Evolutionary conservation across 2,113 vertebrate genomes (phyloP), one percentile per base, ranked within the genome.

Genomic region (Elaphurus davidianus): DNA sequence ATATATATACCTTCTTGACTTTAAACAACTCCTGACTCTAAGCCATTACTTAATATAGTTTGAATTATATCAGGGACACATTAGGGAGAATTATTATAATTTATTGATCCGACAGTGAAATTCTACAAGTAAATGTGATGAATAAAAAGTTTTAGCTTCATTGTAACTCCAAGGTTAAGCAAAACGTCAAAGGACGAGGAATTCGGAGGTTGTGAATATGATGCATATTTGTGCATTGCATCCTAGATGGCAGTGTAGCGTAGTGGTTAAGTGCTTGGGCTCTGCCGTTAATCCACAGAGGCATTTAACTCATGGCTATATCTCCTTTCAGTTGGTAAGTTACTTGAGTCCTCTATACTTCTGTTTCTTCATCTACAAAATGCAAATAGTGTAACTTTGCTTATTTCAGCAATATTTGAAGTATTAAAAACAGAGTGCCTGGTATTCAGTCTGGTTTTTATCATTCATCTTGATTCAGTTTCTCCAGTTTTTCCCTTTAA

Each of bases 11-110:
- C 30, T 54, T 50, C 8, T 71, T 88, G 27, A 47, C 71, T 97
- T 83, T 28, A 71, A 90, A 74, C 78, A 92, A 97, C 81, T 71
- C 30, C n/a, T 87, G 13, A 87, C 19, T 92, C 21, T 71, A 95
- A 85, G 54, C 52, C 71, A 93, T 71, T 59, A 60, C 55, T 86
- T 90, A 76, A 85, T 23, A 62, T 84, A 85, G 87, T 89, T 79
- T 79, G 50, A 90, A 88, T 89, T 74, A 27, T 79, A 92, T 3
- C 15, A 7, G 50, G 52, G 59, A 25, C 6, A 76, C 7, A 54
- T 94, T 71, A 85, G 21, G 28, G 59, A 87, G 23, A 57, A 52
- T 23, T 21, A 25, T 27, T 36, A 5, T 59, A 85, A 81, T 30
- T 8, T 78, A 52, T 14, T 60, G 82, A 74, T 11, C 17, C 52